These are phyloP conservation scores for Lepidochrysops patricia DNA, from an alignment of 2,888 invertebrate species.

Conservation along the genomic window DNA sequence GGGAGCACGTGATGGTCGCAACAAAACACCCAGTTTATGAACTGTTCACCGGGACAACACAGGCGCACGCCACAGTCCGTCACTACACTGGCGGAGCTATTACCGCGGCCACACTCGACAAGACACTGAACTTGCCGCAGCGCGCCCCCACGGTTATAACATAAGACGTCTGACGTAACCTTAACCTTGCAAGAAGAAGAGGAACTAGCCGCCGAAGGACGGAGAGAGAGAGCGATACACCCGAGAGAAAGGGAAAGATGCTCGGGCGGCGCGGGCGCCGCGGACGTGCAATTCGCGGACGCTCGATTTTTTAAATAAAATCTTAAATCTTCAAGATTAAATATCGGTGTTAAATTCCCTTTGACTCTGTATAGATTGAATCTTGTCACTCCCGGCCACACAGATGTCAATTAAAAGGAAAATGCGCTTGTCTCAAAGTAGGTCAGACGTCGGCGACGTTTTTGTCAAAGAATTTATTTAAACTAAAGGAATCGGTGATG, in stretches of 20 bases:
- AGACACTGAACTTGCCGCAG: conserved; percentile 73
- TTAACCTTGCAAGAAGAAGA: conserved; percentile 76
- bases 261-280: conserved; percentile 24
- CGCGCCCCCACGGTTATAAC: conserved; percentile 75
- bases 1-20: conserved; percentile 62
- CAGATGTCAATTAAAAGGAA: conserved; percentile 16
- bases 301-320: neutral
- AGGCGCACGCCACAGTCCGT: conserved; percentile 62
- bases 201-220: conserved; percentile 71
- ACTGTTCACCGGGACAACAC: conserved; percentile 72
- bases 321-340: neutral
- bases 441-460: conserved; percentile 26
- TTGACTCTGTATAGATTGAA: neutral
- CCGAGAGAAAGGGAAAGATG: conserved; percentile 69
- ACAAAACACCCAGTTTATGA: conserved; percentile 71
- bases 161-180: conserved; percentile 76
- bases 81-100: conserved; percentile 54
- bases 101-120: conserved; percentile 72
- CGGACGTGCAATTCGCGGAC: neutral
- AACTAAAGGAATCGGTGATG: conserved; percentile 44
- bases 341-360: neutral
- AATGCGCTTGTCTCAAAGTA: conserved; percentile 23
- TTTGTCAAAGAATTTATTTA: conserved; percentile 11
- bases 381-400: neutral
- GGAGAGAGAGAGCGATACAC: conserved; percentile 69